Percentiles rank a stretch among this genome's conserved stretches.
Conservation (phyloP, 2,888 invertebrate genomes). For the Cephus nigrinus region DNA sequence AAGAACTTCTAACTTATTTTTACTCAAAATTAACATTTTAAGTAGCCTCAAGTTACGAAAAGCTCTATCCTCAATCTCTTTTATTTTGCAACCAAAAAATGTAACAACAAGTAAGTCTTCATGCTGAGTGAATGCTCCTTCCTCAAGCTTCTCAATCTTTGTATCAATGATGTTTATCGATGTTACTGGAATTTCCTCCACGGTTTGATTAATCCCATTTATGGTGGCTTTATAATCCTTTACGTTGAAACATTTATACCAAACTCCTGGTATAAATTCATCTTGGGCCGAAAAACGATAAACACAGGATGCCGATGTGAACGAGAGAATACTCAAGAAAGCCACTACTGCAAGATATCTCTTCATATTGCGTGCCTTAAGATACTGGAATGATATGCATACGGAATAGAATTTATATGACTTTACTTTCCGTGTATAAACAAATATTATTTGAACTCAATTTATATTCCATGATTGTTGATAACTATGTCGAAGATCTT, state of each 20-base stretch:
- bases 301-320: background rate
- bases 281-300: background rate
- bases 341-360: background rate
- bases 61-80: conserved; percentile 30
- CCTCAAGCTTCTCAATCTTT: conserved; percentile 17
- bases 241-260: background rate
- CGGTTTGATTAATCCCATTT: background rate
- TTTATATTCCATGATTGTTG: background rate
- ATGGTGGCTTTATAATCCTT: background rate
- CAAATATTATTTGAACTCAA: background rate
- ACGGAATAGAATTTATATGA: background rate
- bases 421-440: background rate
- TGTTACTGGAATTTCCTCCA: background rate
- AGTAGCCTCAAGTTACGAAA: conserved; percentile 26
- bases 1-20: conserved; percentile 25
- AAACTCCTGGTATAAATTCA: background rate
- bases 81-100: conserved; percentile 16
- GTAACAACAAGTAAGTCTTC: background rate
- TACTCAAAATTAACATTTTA: conserved; percentile 21
- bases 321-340: background rate
- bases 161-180: background rate
- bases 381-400: background rate
- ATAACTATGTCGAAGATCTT: background rate
- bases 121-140: conserved; percentile 16
- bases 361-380: background rate